These are phyloP conservation scores for Cryptotermes secundus DNA, from an alignment of 1,140 invertebrate genomes.

Conservation along the genomic window DNA sequence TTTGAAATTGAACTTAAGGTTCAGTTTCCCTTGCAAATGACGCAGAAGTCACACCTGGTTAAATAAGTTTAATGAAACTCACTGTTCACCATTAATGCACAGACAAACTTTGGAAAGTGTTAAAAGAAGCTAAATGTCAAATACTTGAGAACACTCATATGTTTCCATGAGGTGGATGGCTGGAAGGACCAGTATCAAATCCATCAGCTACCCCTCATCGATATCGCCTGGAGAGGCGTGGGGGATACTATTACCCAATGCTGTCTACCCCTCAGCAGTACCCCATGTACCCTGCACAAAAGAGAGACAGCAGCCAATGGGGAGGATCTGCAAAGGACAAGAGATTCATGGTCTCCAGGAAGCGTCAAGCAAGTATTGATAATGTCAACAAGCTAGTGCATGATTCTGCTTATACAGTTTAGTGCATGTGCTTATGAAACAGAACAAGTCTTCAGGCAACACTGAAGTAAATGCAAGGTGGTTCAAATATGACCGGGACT, in stretches of 20 bases:
- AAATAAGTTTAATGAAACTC: too few species aligned
- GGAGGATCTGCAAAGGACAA: conserved; percentile 41
- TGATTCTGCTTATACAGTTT: neutral
- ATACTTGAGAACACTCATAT: neutral
- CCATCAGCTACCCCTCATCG: conserved; percentile 37
- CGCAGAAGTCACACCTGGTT: too few species aligned
- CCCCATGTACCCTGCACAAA: conserved; percentile 33
- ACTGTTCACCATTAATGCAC: too few species aligned
- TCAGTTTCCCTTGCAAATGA: too few species aligned
- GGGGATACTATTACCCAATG: conserved; percentile 43
- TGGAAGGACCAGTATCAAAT: conserved; percentile 41
- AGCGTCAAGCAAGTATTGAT: conserved; percentile 38
- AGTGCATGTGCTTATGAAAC: neutral
- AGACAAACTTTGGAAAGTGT: too few species aligned
- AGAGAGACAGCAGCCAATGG: conserved; percentile 30
- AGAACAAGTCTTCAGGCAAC: too few species aligned
- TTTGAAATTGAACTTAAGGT: too few species aligned
- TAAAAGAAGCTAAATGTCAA: neutral
- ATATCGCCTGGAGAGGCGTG: conserved; percentile 41
- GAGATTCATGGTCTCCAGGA: conserved; percentile 45
- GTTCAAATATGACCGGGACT: too few species aligned
- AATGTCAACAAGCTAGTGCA: neutral
- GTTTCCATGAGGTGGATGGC: conserved; percentile 40
- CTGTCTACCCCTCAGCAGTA: conserved; percentile 40
- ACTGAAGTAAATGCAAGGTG: too few species aligned